Percentiles rank a stretch among this genome's conserved stretches.
Evolutionary conservation across 2,888 invertebrate species (phyloP).

Genomic region (Colostygia pectinataria): DNA sequence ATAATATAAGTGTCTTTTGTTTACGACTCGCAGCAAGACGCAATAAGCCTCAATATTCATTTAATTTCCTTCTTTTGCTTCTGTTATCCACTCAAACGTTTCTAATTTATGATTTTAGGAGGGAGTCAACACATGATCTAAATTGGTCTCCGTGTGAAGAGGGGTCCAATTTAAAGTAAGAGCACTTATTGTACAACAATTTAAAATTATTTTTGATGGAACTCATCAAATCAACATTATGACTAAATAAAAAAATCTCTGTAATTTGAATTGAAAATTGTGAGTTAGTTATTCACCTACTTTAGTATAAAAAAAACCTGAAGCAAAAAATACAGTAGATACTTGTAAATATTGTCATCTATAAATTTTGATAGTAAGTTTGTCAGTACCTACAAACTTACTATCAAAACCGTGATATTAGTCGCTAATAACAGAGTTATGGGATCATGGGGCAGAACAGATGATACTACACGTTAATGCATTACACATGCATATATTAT

Average conservation of each 20-base stretch:
- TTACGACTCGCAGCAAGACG: constrained; percentile 6
- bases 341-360: too few species aligned
- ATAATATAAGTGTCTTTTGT: constrained; percentile 10
- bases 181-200: not conserved
- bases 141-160: constrained; percentile 25
- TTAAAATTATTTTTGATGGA: not conserved
- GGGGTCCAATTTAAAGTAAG: constrained; percentile 18
- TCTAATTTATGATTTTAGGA: constrained; percentile 30
- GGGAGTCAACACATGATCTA: constrained; percentile 30
- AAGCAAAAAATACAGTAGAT: too few species aligned
- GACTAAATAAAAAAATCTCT: too few species aligned
- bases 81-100: constrained; percentile 31
- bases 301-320: too few species aligned
- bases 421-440: not conserved
- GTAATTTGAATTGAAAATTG: too few species aligned
- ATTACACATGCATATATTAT: not conserved
- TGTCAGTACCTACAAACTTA: too few species aligned
- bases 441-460: not conserved
- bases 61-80: constrained; percentile 24
- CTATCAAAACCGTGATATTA: too few species aligned
- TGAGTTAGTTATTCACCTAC: too few species aligned
- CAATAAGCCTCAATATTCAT: too few species aligned
- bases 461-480: not conserved
- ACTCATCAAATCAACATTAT: too few species aligned
- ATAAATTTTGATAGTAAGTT: too few species aligned